Evolutionary conservation across 2,797 vertebrate species (phyloP), one percentile per base, ranked within the genome.

Genomic region (Chaetodon trifasciatus): DNA sequence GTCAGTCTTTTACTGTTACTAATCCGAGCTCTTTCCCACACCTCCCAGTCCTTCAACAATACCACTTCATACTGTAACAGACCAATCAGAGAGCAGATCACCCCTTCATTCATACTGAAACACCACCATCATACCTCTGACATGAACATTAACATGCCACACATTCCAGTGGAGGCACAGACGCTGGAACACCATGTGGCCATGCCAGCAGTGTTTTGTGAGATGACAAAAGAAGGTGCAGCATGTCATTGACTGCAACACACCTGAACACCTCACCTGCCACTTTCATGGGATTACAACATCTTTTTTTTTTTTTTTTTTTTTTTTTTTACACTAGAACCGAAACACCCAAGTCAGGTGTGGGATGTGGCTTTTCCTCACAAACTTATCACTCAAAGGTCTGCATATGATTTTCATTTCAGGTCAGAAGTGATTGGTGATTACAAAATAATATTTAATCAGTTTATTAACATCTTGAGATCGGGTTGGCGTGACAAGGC

Each of bases 11-110:
- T 1, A 8, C 35, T 28, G 17, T 5, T 44, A 7, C 37, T 47
- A 68, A 44, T 70, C 15, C 17, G 32, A 65, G 28, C 44, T 55
- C 5, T 7, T 75, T 74, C 81, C 35, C 83, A 81, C 78, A 8
- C 81, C 16, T 55, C 28, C 28, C 50, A 62, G 52, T 44, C 16
- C 1, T 16, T n/a, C 53, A n/a, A 9, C 24, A 37, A 7, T 0
- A 4, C 6, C 13, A 11, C 17, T 10, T 37, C 15, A 8, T 9
- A n/a, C 5, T 32, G 13, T 10, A 1, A 32, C 19, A 0, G 10
- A 15, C 66, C 66, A 70, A 28, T 76, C 35, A 32, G 0, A 61
- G 2, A 0, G 3, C 12, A 24, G 15, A 23, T 52, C 13, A 23
- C 7, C 39, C 72, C 5, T 28, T 3, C 5, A 9, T 35, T 68